phyloP scores from a whole-genome alignment of 2,888 invertebrate genomes.

The Halictus quadricinctus region DNA sequence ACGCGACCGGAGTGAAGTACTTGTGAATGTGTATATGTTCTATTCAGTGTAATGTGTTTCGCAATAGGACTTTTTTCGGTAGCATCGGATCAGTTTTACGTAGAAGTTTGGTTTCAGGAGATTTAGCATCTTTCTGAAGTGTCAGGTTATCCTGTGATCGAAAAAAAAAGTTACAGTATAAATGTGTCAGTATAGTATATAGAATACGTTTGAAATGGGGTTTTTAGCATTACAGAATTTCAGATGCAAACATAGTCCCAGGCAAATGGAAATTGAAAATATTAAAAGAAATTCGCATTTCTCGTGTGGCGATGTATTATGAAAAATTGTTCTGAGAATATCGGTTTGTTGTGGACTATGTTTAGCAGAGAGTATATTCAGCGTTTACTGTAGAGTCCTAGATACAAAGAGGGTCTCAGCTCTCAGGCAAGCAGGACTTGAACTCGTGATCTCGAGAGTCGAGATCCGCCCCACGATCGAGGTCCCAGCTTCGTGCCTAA shows the following conservation, averaged over 20 bases:
- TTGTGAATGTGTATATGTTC: not conserved
- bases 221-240: too few relatives aligned
- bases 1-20: not conserved
- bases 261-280: too few relatives aligned
- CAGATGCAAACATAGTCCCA: too few relatives aligned
- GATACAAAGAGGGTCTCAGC: not conserved
- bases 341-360: not conserved
- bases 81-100: not conserved
- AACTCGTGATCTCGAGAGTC: not conserved
- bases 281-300: not conserved
- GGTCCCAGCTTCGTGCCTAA: conserved; percentile 3
- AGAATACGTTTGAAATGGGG: too few relatives aligned
- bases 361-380: not conserved
- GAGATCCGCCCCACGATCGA: not conserved
- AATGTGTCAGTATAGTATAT: too few relatives aligned
- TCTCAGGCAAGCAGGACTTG: not conserved
- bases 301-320: not conserved
- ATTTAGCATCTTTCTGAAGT: too few relatives aligned
- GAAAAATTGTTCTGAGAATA: not conserved
- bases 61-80: not conserved
- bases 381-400: not conserved
- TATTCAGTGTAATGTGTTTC: not conserved
- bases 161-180: too few relatives aligned
- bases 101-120: too few relatives aligned
- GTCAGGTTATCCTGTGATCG: too few relatives aligned